Evolutionary conservation across 2,888 invertebrate genomes (phyloP).

Genomic region (Sthenelais limicola): DNA sequence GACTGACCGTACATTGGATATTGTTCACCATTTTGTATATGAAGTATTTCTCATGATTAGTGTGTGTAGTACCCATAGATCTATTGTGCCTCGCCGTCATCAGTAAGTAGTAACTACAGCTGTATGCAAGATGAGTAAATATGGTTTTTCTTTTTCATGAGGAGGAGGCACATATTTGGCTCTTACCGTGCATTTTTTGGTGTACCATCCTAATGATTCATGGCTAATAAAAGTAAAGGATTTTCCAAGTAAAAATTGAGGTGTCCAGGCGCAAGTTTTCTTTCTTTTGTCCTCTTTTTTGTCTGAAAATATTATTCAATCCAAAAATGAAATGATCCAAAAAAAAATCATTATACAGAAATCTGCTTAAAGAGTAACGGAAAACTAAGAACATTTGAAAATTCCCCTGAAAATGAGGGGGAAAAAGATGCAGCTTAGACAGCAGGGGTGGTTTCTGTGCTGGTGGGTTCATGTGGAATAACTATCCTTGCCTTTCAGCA

Average conservation of each 20-base stretch:
- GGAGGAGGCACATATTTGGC: constrained; percentile 40
- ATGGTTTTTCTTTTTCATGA: constrained; percentile 8
- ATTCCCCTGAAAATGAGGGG: no score
- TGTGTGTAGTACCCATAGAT: constrained; percentile 39
- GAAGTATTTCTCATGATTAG: constrained; percentile 36
- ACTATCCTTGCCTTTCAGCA: no score
- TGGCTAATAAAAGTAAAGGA: constrained; percentile 42
- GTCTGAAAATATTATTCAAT: neutral
- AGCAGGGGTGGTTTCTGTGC: no score
- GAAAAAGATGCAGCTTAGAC: no score
- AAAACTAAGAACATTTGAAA: no score
- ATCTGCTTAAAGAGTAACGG: no score
- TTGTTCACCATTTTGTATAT: constrained; percentile 39
- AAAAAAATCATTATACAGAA: no score
- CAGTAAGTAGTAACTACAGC: no score
- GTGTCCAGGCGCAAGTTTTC: constrained; percentile 34
- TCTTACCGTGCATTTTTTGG: constrained; percentile 40
- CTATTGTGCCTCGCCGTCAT: constrained; percentile 32
- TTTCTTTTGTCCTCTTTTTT: constrained; percentile 5
- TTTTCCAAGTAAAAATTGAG: constrained; percentile 37
- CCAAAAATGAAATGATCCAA: no score
- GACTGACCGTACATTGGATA: constrained; percentile 23
- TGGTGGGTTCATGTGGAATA: no score
- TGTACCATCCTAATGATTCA: constrained; percentile 40
- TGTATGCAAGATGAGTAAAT: constrained; percentile 6